Conservation (phyloP, 2,113 vertebrate species). For the Globicephala melas region DNA sequence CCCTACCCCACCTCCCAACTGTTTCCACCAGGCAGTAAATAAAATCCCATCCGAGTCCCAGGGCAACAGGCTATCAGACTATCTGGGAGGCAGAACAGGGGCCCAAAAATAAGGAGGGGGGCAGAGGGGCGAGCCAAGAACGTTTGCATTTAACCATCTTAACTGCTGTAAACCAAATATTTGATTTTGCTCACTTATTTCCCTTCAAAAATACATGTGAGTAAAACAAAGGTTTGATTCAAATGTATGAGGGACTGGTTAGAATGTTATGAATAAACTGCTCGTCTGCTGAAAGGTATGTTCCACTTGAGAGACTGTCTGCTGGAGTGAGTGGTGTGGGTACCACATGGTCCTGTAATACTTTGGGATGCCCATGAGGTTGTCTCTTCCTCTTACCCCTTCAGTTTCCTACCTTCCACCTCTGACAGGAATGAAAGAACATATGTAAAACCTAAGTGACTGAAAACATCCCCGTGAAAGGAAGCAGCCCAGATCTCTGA, state of each 20-base stretch:
- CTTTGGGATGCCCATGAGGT: accelerated
- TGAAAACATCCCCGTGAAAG: not conserved
- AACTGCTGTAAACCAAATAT: slow-evolving; percentile 63
- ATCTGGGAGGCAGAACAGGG: not conserved
- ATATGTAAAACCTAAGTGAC: not conserved
- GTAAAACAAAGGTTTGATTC: slow-evolving; percentile 58
- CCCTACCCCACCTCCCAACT: not conserved
- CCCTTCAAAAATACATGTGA: slow-evolving; percentile 60
- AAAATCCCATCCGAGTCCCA: slow-evolving; percentile 23
- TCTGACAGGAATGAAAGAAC: not conserved
- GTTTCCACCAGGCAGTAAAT: slow-evolving; percentile 67
- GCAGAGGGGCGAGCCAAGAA: not conserved
- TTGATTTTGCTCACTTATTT: slow-evolving; percentile 59
- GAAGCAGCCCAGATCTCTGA: not conserved
- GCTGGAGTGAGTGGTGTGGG: not conserved
- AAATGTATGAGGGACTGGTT: not conserved
- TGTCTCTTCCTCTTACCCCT: not conserved
- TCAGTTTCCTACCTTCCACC: not conserved
- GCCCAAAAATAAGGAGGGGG: not conserved
- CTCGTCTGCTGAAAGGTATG: not conserved
- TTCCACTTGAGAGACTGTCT: not conserved
- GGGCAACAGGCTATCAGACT: not conserved
- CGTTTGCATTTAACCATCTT: slow-evolving; percentile 40
- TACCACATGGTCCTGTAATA: not conserved
- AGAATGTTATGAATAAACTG: not conserved